Evolutionary conservation across 2,113 vertebrate genomes (phyloP), one percentile per base, ranked within the genome.

Genomic region (Scartelaos histophorus): DNA sequence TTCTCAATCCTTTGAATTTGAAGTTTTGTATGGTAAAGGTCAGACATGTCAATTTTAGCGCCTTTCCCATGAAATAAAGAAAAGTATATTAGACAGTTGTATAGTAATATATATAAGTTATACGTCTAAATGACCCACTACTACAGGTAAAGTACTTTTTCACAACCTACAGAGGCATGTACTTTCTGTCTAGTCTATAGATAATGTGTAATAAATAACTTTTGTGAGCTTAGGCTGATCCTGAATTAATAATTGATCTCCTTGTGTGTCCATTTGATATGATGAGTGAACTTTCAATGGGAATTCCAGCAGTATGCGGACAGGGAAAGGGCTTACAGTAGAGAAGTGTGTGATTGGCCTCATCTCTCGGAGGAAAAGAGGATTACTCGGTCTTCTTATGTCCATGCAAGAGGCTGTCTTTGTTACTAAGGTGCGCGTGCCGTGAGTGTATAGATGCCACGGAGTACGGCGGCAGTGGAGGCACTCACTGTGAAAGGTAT

Each of bases 381-480:
- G 92, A 92, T 94, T 93, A 93, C 61, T 69, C 70, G 53, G 35
- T 67, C 70, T 19, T 80, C 82, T 84, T 83, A 85, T 66, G 81
- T 65, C 73, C 72, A 73, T 70, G 76, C 72, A 66, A 53, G 82
- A 60, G 76, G 71, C 73, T 58, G 67, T 73, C 54, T 70, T 56
- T 78, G 65, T 81, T 3, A 53, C 62, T 62, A 80, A n/a, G 81
- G 84, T 89, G 79, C 57, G 74, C n/a, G 74, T 54, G 64, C 46
- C 24, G 74, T n/a, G 80, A 76, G 71, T 67, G 73, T 49, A 11
- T 54, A 73, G 67, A 34, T 34, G 53, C 24, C 21, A 53, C 68
- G 69, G 67, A 25, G 76, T 69, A 53, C 76, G 82, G 69, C 68
- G 65, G 69, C 67, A 34, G 15, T 16, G 38, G 35, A 80, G 56